Evolutionary conservation across 1,140 invertebrate species (phyloP).

Genomic region (Tetramorium alpestre): DNA sequence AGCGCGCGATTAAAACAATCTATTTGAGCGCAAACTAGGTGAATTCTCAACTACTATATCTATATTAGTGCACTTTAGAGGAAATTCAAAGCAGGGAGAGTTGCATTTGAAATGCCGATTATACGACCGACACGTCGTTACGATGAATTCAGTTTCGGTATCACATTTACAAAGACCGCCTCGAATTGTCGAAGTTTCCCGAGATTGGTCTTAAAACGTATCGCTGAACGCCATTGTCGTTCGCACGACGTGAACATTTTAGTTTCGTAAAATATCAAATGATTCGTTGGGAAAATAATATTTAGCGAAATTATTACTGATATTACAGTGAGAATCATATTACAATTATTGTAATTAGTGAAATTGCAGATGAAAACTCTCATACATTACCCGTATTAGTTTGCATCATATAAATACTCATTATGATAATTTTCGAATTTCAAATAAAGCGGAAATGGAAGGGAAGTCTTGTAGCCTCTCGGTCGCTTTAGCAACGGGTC

Average conservation of each 20-base stretch:
- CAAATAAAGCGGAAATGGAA: not conserved
- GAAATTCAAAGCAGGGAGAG: conserved; percentile 17
- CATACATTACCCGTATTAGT: too few relatives aligned
- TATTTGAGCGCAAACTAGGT: not conserved
- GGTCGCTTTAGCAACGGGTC: not conserved
- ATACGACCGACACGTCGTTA: not conserved
- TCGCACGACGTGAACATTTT: not conserved
- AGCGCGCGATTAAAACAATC: not conserved
- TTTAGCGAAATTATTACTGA: not conserved
- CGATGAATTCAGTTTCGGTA: conserved; percentile 32
- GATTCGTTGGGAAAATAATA: not conserved
- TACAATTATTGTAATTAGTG: not conserved
- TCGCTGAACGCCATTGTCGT: not conserved
- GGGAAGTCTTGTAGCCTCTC: not conserved
- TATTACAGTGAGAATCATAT: not conserved
- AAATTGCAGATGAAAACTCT: not conserved
- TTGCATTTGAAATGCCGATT: not conserved
- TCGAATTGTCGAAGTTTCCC: conserved; percentile 12
- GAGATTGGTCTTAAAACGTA: not conserved
- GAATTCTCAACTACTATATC: conserved; percentile 2
- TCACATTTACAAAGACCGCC: conserved; percentile 29
- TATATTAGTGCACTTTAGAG: conserved; percentile 26
- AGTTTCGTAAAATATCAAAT: not conserved
- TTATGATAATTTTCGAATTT: not conserved
- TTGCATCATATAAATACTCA: not conserved